These are phyloP conservation scores for Caenorhabditis imperialis DNA, from an alignment of 2,888 invertebrate species.

Conservation along the genomic window DNA sequence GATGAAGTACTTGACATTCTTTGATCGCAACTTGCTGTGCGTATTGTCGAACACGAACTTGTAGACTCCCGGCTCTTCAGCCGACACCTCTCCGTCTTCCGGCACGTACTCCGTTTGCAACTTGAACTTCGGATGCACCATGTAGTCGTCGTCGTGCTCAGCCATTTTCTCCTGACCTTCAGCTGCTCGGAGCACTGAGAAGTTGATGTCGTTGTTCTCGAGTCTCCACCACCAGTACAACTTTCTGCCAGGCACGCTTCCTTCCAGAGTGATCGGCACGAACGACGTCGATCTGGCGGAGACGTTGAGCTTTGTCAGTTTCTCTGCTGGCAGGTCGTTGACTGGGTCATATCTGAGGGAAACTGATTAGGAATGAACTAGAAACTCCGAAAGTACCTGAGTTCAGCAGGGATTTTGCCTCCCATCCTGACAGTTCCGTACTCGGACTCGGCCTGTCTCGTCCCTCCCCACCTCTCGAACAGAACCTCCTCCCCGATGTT, in stretches of 20 bases:
- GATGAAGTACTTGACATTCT: slow-evolving; percentile 62
- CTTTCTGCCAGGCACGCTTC: slow-evolving; percentile 58
- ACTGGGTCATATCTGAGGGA: slow-evolving; percentile 65
- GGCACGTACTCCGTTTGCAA: slow-evolving; percentile 74
- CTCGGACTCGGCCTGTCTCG: slow-evolving; percentile 61
- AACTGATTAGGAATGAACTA: neutral
- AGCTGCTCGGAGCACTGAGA: slow-evolving; percentile 57
- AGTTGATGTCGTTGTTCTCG: slow-evolving; percentile 64
- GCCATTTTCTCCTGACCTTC: slow-evolving; percentile 58
- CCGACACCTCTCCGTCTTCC: slow-evolving; percentile 67
- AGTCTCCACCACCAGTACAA: slow-evolving; percentile 73
- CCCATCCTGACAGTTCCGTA: slow-evolving; percentile 73
- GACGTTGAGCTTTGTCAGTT: slow-evolving; percentile 65
- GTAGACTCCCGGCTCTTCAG: slow-evolving; percentile 69
- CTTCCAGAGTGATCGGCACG: slow-evolving; percentile 66
- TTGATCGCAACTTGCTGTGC: slow-evolving; percentile 67
- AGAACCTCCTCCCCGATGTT: slow-evolving; percentile 70
- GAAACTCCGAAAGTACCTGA: slow-evolving; percentile 37
- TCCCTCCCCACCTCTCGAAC: slow-evolving; percentile 74
- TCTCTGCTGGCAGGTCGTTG: slow-evolving; percentile 63
- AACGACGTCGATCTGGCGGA: slow-evolving; percentile 65
- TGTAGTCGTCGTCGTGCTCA: slow-evolving; percentile 67
- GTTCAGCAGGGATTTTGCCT: slow-evolving; percentile 69
- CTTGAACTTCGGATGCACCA: slow-evolving; percentile 70
- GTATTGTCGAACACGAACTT: slow-evolving; percentile 74